Base-by-base conservation (phyloP, 2,113 vertebrate genomes). In the Paramormyrops kingsleyae region DNA sequence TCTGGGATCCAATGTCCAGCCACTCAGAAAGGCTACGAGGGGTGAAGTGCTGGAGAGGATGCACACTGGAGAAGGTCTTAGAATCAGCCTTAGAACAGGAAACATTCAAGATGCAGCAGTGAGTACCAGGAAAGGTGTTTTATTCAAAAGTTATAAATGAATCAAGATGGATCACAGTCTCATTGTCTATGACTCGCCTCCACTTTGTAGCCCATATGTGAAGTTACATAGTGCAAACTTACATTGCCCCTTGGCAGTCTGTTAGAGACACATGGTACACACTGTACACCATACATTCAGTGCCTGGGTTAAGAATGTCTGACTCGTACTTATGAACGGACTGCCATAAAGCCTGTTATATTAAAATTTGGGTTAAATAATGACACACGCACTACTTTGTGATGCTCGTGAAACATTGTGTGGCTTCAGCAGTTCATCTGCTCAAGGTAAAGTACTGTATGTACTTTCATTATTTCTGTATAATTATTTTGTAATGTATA, bases 41-140 rank as follows among this genome's bases (percentile, higher is more conserved):
- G 46, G 10, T n/a, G 27, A 53, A 0, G 13, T 15, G 17, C 44
- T 94, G 74, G 90, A 91, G 0, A 66, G 42, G 39, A 0, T 92
- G 49, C 88, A 5, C 9, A 97, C 96, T n/a, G 89, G 92, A 0
- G 95, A 94, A 77, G 97, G 97, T 17, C 92, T 98, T 91, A 87
- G 27, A 92, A 93, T 98, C 49, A 62, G 5, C 19, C 83, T 98
- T 39, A 49, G 92, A 87, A 52, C 88, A 91, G 96, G 94, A 87
- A 93, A 93, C 0, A 89, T 97, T 84, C 93, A 97, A 93, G 92
- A 96, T 88, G 96, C 96, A 19, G 66, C 0, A 39, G 98, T 99
- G 95, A 87, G 49, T 87, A 87, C 13, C 10, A 19, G 49, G 49
- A n/a, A n/a, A n/a, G 12, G n/a, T 35, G 52, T 7, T 74, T 19